Evolutionary conservation across 2,888 invertebrate genomes (phyloP), one percentile per base, ranked within the genome.

Genomic region (Pollenia angustigena): DNA sequence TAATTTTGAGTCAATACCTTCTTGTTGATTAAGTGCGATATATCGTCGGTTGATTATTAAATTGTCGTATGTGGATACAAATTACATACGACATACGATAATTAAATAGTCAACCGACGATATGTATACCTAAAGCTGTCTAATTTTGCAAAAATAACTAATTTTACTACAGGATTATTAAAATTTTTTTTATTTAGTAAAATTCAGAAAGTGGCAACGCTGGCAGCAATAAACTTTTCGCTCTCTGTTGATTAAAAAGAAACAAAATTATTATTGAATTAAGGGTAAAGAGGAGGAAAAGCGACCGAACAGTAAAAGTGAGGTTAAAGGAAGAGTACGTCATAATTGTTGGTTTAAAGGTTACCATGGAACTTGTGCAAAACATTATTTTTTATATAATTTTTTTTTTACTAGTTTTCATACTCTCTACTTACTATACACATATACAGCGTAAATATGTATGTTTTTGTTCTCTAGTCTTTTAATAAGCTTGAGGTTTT

Each of bases 311-410:
- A 40, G 23, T 3, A 32, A 79, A 72, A 85, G 48, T 48, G 52
- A 52, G 68, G 18, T 58, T 76, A 44, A 74, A 46, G 44, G n/a
- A 80, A 60, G 18, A 80, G 60, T 71, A 83, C 82, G 80, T 80
- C 82, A 80, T 71, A 62, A 81, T 62, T 68, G 72, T 78, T 81
- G 60, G 81, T 44, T 64, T 54, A 68, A 62, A 81, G 48, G 87
- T 87, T 74, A 44, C 87, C 87, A 87, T 87, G 87, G 87, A 87
- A 68, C 54, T 87, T 83, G 82, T 84, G 81, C 78, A 85, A 82
- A 85, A 83, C 75, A 85, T 84, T 85, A 56, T 60, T 56, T 66
- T 48, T 85, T 66, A 42, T 44, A 50, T 64, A 42, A 12, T 58
- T 52, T 56, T 56, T 46, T 60, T 54, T 71, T 50, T 75, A 44